phyloP scores from a whole-genome alignment of 2,113 vertebrate genomes.

The Hippocampus zosterae region DNA sequence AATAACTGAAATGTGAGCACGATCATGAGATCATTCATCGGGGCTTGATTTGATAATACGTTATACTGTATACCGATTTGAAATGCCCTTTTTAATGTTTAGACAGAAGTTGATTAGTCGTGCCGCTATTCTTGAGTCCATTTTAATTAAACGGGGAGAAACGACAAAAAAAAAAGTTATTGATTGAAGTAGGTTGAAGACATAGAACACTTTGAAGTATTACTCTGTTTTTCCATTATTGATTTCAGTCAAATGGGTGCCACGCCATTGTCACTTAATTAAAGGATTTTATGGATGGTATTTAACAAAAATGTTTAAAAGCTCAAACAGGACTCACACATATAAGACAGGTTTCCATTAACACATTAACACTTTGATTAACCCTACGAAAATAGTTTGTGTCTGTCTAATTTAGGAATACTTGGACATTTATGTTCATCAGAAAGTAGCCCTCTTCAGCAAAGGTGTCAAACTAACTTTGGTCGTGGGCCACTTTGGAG shows the following conservation, averaged over 20 bases:
- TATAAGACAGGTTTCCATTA: constrained; percentile 27
- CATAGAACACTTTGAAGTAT: constrained; percentile 9
- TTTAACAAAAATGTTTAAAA: constrained; percentile 36
- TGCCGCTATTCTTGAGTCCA: constrained; percentile 21
- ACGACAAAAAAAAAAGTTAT: constrained; percentile 26
- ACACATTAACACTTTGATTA: constrained; percentile 32
- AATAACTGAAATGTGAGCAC: constrained; percentile 61
- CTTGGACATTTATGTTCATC: background rate
- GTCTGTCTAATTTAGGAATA: constrained; percentile 6
- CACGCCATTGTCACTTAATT: constrained; percentile 22
- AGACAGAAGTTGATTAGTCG: constrained; percentile 24
- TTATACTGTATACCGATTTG: constrained; percentile 41
- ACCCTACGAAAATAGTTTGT: constrained; percentile 12
- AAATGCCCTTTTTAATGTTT: constrained; percentile 32
- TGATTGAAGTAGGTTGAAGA: constrained; percentile 38
- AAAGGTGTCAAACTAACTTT: too few relatives aligned
- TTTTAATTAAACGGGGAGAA: constrained; percentile 25
- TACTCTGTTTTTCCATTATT: constrained; percentile 43
- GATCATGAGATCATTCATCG: constrained; percentile 54
- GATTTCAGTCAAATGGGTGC: constrained; percentile 47
- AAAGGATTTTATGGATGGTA: constrained; percentile 6
- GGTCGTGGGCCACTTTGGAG: too few relatives aligned
- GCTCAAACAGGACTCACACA: constrained; percentile 18
- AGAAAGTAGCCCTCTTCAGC: background rate
- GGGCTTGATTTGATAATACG: constrained; percentile 53